A percentile compares a stretch with the other conserved stretches of the same genome.
phyloP scores from a whole-genome alignment of 2,888 invertebrate species.

The Rhorus exstirpatorius region DNA sequence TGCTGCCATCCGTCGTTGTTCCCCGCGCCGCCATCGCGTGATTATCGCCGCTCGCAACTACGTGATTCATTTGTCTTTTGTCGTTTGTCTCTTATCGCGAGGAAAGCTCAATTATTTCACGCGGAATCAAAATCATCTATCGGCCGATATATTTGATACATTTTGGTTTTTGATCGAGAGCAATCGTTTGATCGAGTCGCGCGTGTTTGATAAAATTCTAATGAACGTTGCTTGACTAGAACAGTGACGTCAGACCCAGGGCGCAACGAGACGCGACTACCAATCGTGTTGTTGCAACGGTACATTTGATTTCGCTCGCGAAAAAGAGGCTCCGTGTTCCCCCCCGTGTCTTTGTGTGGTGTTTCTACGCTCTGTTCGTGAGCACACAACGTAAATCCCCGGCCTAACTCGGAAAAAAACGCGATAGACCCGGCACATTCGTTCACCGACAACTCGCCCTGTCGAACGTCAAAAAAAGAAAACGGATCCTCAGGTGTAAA shows the following conservation, averaged over 20 bases:
- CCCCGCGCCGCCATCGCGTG: not conserved
- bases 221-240: slow-evolving; percentile 73
- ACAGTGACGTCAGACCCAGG: slow-evolving; percentile 68
- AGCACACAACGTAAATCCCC: slow-evolving; percentile 65
- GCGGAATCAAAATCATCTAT: slow-evolving; percentile 36
- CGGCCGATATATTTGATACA: slow-evolving; percentile 13
- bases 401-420: slow-evolving; percentile 36
- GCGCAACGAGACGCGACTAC: slow-evolving; percentile 62
- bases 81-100: slow-evolving; percentile 6
- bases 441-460: slow-evolving; percentile 37
- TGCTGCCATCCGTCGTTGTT: slow-evolving; percentile 1
- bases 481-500: slow-evolving; percentile 33
- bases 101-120: slow-evolving; percentile 34
- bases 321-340: slow-evolving; percentile 74
- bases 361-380: slow-evolving; percentile 69
- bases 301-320: slow-evolving; percentile 80
- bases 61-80: slow-evolving; percentile 48
- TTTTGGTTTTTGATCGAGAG: slow-evolving; percentile 1
- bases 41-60: slow-evolving; percentile 47
- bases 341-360: slow-evolving; percentile 71
- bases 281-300: slow-evolving; percentile 77
- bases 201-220: slow-evolving; percentile 23
- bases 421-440: slow-evolving; percentile 57
- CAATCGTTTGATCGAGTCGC: not conserved
- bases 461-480: slow-evolving; percentile 38